phyloP scores from a whole-genome alignment of 2,113 vertebrate genomes.

The Pipa parva region DNA sequence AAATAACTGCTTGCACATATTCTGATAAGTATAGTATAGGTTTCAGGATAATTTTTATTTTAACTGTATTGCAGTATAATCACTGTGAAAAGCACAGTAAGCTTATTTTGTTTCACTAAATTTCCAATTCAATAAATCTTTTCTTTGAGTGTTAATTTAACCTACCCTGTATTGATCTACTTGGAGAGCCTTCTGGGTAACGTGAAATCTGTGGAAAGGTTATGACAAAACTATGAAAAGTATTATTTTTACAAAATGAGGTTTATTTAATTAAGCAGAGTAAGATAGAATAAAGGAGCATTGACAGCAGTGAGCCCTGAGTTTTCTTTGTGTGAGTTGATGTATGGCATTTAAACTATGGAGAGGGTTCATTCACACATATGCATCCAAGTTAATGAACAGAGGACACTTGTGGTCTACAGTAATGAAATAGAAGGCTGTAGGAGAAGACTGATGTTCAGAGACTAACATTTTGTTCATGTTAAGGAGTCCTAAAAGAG shows the following conservation, averaged over 20 bases:
- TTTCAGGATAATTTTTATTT: constrained; percentile 1
- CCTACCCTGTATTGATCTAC: neutral
- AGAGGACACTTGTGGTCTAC: no score
- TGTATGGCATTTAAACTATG: no score
- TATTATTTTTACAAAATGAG: neutral
- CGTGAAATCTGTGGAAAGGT: neutral
- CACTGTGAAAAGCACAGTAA: constrained; percentile 1
- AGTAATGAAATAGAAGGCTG: no score
- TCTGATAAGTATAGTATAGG: neutral
- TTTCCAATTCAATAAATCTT: neutral
- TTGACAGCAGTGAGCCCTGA: neutral
- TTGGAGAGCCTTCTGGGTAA: neutral
- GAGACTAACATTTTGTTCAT: no score
- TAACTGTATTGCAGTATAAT: neutral
- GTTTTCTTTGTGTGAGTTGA: no score
- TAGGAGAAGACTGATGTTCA: no score
- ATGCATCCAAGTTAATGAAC: no score
- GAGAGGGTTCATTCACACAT: no score
- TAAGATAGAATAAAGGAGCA: neutral
- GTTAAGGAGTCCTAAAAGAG: no score
- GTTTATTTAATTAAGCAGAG: neutral
- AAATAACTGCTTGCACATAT: neutral
- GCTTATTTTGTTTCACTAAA: constrained; percentile 1
- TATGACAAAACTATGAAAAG: neutral
- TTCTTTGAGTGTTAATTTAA: neutral